phyloP scores from a whole-genome alignment of 2,797 vertebrate species.

The Loris lydekkerianus region DNA sequence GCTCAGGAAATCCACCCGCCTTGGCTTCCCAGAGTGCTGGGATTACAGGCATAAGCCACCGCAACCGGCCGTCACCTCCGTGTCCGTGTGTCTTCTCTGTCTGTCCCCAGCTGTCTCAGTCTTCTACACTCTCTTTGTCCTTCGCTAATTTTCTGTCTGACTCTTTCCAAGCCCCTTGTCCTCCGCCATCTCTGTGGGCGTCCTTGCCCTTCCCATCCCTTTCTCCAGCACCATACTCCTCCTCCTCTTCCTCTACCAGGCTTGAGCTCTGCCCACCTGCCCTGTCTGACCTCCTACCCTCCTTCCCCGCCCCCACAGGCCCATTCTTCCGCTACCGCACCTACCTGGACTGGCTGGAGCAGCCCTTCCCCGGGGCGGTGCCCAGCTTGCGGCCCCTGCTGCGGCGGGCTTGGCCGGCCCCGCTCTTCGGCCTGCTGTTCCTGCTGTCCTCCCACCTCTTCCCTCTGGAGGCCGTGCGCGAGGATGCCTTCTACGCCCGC shows the following conservation, averaged over 20 bases:
- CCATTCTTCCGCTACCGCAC: slow-evolving; percentile 96
- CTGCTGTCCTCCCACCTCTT: slow-evolving; percentile 91
- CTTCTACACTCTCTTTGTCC: neutral
- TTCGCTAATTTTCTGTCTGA: too few species aligned
- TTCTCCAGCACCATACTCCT: neutral
- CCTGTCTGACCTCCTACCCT: neutral
- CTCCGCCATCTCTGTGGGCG: neutral
- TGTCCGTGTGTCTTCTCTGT: neutral
- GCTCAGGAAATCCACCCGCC: too few species aligned
- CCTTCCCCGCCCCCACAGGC: slow-evolving; percentile 85
- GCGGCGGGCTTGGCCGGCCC: slow-evolving; percentile 91
- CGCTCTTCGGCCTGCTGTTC: slow-evolving; percentile 92
- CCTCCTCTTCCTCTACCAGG: neutral
- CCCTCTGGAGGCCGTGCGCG: slow-evolving; percentile 92
- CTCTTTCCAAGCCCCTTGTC: neutral
- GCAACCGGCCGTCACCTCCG: too few species aligned
- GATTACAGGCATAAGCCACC: too few species aligned
- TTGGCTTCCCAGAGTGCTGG: too few species aligned
- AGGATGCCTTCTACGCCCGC: slow-evolving; percentile 91
- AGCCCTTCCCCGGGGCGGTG: slow-evolving; percentile 89
- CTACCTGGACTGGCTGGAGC: slow-evolving; percentile 93
- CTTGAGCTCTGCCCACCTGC: neutral
- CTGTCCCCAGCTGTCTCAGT: neutral
- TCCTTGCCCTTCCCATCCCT: neutral
- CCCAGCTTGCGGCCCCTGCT: slow-evolving; percentile 92